Evolutionary conservation across 2,888 invertebrate species (phyloP), one percentile per base, ranked within the genome.

Genomic region (Lordiphosa andalusiaca): DNA sequence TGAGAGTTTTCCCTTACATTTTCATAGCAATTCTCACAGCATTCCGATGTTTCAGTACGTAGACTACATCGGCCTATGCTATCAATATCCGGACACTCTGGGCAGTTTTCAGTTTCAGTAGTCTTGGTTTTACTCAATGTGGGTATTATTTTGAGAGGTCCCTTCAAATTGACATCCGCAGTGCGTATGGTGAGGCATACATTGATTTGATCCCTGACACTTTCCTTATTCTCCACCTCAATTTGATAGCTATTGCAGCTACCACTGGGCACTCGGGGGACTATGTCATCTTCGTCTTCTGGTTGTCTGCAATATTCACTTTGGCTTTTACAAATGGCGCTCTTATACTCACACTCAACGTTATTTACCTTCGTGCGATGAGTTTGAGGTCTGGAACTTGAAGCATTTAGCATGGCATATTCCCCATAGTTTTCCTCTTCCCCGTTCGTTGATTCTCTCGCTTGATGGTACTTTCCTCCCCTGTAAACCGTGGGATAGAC

Each of bases 401-500:
- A 40, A 5, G 19, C 21, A 9, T 21, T 40, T 4, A 10, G 38
- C 53, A 46, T 37, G n/a, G 59, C 40, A 36, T 50, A 41, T 12
- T 38, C 6, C 0, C 35, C 36, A n/a, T 25, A 53, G 0, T 37
- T 46, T 4, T 44, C 38, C 12, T 3, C 25, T n/a, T 41, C 10
- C 21, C 10, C 21, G 6, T 19, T 4, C 6, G 12, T 2, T 0
- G 1, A 35, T 21, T 37, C 36, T 4, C 30, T 3, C 1, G 1
- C 9, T 3, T 30, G 30, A 1, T 10, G n/a, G 6, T n/a, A 6
- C 19, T 12, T n/a, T 13, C 37, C 55, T 6, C 56, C 51, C 25
- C 60, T 58, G 12, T 65, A 75, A 9, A 60, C 51, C 2, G 74
- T 74, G 2, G 74, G 74, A 49, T 74, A 74, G 0, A 30, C 36